Evolutionary conservation across 2,113 vertebrate genomes (phyloP), one percentile per base, ranked within the genome.

Genomic region (Scytalopus superciliaris): DNA sequence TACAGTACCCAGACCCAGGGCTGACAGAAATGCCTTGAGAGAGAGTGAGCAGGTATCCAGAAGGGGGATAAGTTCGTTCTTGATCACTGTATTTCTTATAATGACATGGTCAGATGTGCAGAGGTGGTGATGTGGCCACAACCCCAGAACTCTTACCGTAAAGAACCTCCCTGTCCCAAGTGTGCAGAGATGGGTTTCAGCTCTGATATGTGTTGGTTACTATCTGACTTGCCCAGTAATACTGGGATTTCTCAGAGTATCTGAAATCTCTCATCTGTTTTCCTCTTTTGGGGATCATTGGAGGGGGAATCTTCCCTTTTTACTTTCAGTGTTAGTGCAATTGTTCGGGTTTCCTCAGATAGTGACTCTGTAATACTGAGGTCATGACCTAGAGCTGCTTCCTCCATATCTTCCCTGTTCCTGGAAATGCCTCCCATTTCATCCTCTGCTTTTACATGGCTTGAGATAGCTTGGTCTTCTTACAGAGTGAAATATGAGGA

Each of bases 231-330:
- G 37, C 35, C 12, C 2, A 90, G 85, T 90, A 90, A 81, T 90
- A 70, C 33, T 70, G 68, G 60, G 52, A 86, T 90, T 96, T 90
- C 64, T 90, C 72, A 74, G 55, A 44, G 35, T 45, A 33, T 80
- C 63, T 88, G 79, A 95, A 93, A 63, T 93, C 3, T 87, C 59
- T 95, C 23, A 33, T 94, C 17, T 86, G 12, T 94, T 96, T 96
- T 96, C 79, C 44, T 86, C 90, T 93, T 96, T 85, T 82, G 59
- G 73, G 50, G 63, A 50, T 89, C 63, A 56, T 7, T 93, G 44
- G 56, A 82, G 40, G 64, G 28, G 30, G 63, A 60, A n/a, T 78
- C 28, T 68, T 93, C 27, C n/a, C 31, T 44, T 12, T 19, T 12
- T 15, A 30, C 50, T 87, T 83, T 84, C 84, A 59, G 37, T 87